Conservation (phyloP, 2,888 invertebrate species). For the Agrochola lychnidis region DNA sequence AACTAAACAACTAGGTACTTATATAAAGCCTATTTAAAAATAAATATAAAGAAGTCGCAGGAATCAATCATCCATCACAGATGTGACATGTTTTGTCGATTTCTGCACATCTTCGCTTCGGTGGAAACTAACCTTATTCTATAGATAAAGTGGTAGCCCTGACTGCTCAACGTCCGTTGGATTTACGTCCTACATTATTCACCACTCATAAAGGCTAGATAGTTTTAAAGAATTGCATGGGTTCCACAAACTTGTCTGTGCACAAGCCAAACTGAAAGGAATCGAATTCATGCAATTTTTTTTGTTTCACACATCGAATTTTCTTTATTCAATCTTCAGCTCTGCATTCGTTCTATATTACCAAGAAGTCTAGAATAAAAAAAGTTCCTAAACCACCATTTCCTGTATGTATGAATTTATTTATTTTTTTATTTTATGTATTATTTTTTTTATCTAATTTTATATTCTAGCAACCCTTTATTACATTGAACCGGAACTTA, state of each 20-base stretch:
- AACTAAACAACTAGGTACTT: too few species aligned
- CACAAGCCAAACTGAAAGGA: too few species aligned
- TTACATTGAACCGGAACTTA: background rate
- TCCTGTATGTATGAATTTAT: background rate
- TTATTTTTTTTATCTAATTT: too few species aligned
- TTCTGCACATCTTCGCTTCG: background rate
- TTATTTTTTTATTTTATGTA: too few species aligned
- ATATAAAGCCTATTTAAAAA: background rate
- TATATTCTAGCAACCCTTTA: conserved; percentile 20
- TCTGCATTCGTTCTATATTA: too few species aligned
- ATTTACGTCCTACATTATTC: background rate
- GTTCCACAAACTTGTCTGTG: background rate
- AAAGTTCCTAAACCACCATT: too few species aligned
- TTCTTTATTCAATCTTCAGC: background rate
- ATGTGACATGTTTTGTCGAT: background rate
- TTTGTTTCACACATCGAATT: background rate
- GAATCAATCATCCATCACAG: background rate
- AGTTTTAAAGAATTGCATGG: background rate
- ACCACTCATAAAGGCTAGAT: background rate
- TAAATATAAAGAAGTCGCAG: background rate
- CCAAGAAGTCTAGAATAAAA: background rate
- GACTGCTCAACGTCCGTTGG: background rate
- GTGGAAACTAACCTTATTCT: background rate
- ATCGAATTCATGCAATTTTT: too few species aligned
- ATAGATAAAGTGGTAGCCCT: background rate